phyloP scores from a whole-genome alignment of 2,888 invertebrate genomes.

The Thecocarcelia acutangulata region DNA sequence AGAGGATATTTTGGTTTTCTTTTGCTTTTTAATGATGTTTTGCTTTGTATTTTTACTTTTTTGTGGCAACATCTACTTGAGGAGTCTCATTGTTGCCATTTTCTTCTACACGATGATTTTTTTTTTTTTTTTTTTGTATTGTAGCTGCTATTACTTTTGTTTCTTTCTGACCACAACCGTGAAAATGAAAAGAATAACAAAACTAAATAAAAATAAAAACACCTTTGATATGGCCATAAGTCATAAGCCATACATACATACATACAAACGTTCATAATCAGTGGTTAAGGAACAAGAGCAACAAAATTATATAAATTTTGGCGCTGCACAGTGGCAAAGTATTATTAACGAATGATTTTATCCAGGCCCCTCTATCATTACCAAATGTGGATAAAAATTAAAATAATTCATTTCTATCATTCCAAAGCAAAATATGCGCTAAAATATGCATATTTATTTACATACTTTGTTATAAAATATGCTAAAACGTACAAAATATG shows the following conservation, averaged over 20 bases:
- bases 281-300: slow-evolving; percentile 24
- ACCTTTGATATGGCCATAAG: slow-evolving; percentile 64
- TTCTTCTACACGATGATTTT: slow-evolving; percentile 34
- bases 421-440: too few species aligned
- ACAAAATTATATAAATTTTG: slow-evolving; percentile 4
- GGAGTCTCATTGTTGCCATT: slow-evolving; percentile 57
- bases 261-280: neutral
- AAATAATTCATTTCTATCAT: too few species aligned
- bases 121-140: too few species aligned
- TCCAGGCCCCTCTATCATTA: too few species aligned
- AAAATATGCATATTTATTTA: too few species aligned
- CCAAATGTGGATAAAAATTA: too few species aligned
- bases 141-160: slow-evolving; percentile 32
- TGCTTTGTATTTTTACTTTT: slow-evolving; percentile 15
- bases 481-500: too few species aligned
- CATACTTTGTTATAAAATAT: too few species aligned
- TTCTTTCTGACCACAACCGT: slow-evolving; percentile 66
- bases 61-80: slow-evolving; percentile 57
- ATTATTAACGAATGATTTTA: too few species aligned
- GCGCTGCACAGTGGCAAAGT: too few species aligned
- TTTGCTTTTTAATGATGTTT: slow-evolving; percentile 42
- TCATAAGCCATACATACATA: slow-evolving; percentile 56
- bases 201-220: slow-evolving; percentile 58
- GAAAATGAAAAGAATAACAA: slow-evolving; percentile 57
- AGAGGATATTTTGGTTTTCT: slow-evolving; percentile 32